A percentile compares a stretch with the other conserved stretches of the same genome.
Conservation (phyloP, 2,797 vertebrate species). For the Gymnopithys bicolor region DNA sequence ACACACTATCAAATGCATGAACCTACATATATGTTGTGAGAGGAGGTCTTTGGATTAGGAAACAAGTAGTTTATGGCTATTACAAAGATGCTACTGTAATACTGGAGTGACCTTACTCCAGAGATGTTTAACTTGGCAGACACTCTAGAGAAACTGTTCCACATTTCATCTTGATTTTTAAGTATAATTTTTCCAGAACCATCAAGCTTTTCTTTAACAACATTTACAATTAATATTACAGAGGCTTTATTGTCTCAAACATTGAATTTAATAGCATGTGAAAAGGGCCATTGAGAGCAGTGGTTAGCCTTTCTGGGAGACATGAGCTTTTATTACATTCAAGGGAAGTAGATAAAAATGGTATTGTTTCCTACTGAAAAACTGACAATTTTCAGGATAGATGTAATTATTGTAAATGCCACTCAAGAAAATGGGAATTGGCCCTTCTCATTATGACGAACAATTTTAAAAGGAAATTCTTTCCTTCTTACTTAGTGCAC, state of each 20-base stretch:
- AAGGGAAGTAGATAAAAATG: background rate
- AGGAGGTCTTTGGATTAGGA: background rate
- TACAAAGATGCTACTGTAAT: background rate
- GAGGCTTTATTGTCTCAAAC: background rate
- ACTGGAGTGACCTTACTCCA: background rate
- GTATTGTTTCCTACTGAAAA: constrained; percentile 14
- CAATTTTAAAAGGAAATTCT: background rate
- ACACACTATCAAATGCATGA: background rate
- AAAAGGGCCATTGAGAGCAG: background rate
- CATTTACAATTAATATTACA: background rate
- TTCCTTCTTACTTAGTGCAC: background rate
- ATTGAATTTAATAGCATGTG: background rate
- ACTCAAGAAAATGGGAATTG: constrained; percentile 21
- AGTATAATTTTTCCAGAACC: background rate
- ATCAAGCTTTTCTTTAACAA: background rate
- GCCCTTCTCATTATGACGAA: background rate
- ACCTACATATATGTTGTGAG: background rate
- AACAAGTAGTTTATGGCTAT: background rate
- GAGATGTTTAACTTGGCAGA: background rate
- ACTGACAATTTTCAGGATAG: background rate
- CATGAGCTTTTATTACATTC: background rate
- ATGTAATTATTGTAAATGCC: background rate
- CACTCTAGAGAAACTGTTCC: background rate
- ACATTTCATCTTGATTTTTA: background rate
- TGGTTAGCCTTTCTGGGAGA: background rate